A percentile compares a stretch with the other conserved stretches of the same genome.
Evolutionary conservation across 1,140 invertebrate genomes (phyloP).

Genomic region (Cotesia chilonis): DNA sequence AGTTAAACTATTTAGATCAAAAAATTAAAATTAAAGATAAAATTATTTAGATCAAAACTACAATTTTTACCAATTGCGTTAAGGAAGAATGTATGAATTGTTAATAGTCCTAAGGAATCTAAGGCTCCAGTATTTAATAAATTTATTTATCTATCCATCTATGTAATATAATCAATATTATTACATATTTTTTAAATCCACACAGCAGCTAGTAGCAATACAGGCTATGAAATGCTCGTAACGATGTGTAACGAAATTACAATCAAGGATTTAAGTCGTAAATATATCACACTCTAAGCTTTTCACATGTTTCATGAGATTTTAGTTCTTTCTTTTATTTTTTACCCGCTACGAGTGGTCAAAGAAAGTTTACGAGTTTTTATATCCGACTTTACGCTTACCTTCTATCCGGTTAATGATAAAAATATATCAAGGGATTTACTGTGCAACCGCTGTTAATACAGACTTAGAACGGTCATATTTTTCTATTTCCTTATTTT

Average conservation of each 20-base stretch:
- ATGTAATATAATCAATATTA: too few relatives aligned
- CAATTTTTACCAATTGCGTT: too few relatives aligned
- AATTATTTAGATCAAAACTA: too few relatives aligned
- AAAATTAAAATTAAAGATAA: too few relatives aligned
- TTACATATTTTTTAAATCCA: not conserved
- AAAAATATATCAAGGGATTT: conserved; percentile 25
- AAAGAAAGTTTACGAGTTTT: conserved; percentile 25
- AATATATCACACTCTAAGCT: conserved; percentile 9
- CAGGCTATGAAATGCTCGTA: not conserved
- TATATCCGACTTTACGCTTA: conserved; percentile 26
- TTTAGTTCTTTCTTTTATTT: conserved; percentile 2
- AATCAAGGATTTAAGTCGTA: conserved; percentile 11
- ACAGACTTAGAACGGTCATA: conserved; percentile 15
- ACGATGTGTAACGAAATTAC: conserved; percentile 13
- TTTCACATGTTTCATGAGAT: conserved; percentile 27
- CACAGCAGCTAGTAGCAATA: not conserved
- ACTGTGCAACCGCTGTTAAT: conserved; percentile 8
- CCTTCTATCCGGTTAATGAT: conserved; percentile 16
- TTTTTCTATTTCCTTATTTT: not conserved
- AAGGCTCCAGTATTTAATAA: too few relatives aligned
- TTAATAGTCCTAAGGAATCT: too few relatives aligned
- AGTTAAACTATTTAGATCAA: too few relatives aligned
- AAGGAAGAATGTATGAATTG: too few relatives aligned
- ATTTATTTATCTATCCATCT: too few relatives aligned
- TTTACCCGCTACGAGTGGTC: conserved; percentile 1